A percentile compares a stretch with the other conserved stretches of the same genome.
Evolutionary conservation across 1,140 invertebrate genomes (phyloP).

Genomic region (Procambarus virginalis): DNA sequence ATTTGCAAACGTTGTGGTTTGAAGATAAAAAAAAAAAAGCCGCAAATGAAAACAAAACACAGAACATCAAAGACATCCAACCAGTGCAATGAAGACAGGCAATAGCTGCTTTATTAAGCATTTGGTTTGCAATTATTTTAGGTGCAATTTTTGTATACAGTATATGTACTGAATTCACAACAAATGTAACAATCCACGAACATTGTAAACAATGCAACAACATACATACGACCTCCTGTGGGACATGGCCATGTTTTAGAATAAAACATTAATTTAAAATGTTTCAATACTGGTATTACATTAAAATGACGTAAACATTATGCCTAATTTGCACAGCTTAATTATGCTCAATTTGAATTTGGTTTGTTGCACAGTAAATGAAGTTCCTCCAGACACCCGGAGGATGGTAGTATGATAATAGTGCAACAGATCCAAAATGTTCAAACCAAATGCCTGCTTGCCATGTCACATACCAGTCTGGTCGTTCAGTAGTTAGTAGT

Average conservation of each 20-base stretch:
- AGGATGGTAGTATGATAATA: not conserved
- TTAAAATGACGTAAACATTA: not conserved
- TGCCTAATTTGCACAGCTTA: not conserved
- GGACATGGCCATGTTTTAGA: slow-evolving; percentile 20
- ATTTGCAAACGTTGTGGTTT: not conserved
- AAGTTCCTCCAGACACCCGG: not conserved
- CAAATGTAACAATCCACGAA: too few relatives aligned
- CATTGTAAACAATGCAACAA: not conserved
- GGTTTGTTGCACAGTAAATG: not conserved
- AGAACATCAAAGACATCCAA: slow-evolving; percentile 6
- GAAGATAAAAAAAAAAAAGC: not conserved
- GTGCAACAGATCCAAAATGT: not conserved
- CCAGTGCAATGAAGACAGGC: not conserved
- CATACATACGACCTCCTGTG: slow-evolving; percentile 5
- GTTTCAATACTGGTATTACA: not conserved
- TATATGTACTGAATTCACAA: too few relatives aligned
- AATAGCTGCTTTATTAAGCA: not conserved
- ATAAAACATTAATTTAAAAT: not conserved
- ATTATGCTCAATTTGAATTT: not conserved
- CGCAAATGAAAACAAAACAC: not conserved
- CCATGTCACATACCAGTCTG: slow-evolving; percentile 67
- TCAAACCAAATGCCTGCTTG: slow-evolving; percentile 57
- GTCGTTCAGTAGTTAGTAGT: slow-evolving; percentile 64
- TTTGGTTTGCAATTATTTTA: slow-evolving; percentile 5
- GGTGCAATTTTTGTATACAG: too few relatives aligned